Conservation (phyloP, 2,113 vertebrate genomes). For the Lagenorhynchus albirostris region DNA sequence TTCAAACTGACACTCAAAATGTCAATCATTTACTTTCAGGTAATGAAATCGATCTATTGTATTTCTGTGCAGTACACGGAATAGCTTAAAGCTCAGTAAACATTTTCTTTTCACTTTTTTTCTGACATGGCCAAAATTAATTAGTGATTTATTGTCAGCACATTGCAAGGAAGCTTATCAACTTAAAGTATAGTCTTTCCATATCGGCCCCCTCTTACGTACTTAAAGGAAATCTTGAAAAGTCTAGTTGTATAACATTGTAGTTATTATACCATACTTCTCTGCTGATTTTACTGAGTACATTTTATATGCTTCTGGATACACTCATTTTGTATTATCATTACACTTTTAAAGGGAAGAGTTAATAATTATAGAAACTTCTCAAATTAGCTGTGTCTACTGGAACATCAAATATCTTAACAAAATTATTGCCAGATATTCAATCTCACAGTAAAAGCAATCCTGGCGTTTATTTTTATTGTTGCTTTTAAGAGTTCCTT, state of each 20-base stretch:
- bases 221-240: neutral
- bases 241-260: constrained; percentile 15
- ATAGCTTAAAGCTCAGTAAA: constrained; percentile 50
- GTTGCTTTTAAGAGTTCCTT: neutral
- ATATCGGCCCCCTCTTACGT: neutral
- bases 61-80: neutral
- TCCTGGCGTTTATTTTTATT: neutral
- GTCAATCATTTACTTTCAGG: constrained; percentile 60
- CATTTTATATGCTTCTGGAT: neutral
- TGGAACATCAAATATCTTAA: neutral
- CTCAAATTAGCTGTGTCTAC: neutral
- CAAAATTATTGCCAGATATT: neutral
- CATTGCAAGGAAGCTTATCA: constrained; percentile 3
- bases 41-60: constrained; percentile 51
- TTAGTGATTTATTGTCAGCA: constrained; percentile 57
- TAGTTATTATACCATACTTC: neutral
- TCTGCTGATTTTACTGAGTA: neutral
- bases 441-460: neutral
- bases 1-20: constrained; percentile 53
- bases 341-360: neutral
- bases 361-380: neutral
- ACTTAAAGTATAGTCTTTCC: neutral
- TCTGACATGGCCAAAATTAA: constrained; percentile 53
- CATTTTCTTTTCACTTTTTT: constrained; percentile 59
- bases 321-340: neutral